A percentile compares a stretch with the other conserved stretches of the same genome.
Evolutionary conservation across 2,797 vertebrate genomes (phyloP).

Genomic region (Lindbergichthys nudifrons): DNA sequence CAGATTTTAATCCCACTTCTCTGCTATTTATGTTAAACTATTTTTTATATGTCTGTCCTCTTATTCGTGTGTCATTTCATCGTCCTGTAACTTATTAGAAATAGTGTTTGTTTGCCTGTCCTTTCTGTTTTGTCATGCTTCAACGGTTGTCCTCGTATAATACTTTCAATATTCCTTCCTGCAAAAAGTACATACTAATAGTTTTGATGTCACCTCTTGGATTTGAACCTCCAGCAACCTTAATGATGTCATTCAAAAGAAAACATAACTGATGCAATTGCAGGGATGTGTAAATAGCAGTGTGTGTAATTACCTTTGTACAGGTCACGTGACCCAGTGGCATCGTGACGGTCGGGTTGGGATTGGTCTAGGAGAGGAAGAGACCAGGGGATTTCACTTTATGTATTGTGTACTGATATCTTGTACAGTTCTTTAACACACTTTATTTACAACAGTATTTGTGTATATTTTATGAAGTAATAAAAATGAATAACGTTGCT

Average conservation of each 20-base stretch:
- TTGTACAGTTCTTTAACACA: conserved; percentile 90
- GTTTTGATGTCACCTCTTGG: conserved; percentile 62
- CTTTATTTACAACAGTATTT: conserved; percentile 90
- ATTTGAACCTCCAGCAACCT: conserved; percentile 59
- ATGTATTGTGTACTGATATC: conserved; percentile 87
- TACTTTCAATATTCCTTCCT: conserved; percentile 50
- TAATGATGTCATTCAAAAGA: conserved; percentile 70
- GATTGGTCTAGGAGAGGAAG: conserved; percentile 39
- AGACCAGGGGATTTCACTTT: conserved; percentile 71
- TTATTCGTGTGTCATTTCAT: conserved; percentile 18
- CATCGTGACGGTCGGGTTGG: conserved; percentile 68
- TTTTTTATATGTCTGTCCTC: conserved; percentile 41
- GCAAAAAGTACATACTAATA: conserved; percentile 45
- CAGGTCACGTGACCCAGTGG: conserved; percentile 81
- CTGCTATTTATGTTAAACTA: conserved; percentile 64
- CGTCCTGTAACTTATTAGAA: conserved; percentile 46
- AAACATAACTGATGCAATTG: conserved; percentile 62
- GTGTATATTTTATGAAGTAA: conserved; percentile 91
- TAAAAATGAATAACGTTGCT: conserved; percentile 82
- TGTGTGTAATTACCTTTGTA: conserved; percentile 71
- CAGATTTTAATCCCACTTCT: conserved; percentile 16
- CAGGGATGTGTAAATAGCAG: conserved; percentile 73
- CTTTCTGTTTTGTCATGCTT: conserved; percentile 1
- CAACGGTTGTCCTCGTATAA: conserved; percentile 21
- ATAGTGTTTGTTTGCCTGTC: neutral